These are phyloP conservation scores for Spea multiplicata DNA, from an alignment of 2,113 vertebrate species.

Conservation along the genomic window DNA sequence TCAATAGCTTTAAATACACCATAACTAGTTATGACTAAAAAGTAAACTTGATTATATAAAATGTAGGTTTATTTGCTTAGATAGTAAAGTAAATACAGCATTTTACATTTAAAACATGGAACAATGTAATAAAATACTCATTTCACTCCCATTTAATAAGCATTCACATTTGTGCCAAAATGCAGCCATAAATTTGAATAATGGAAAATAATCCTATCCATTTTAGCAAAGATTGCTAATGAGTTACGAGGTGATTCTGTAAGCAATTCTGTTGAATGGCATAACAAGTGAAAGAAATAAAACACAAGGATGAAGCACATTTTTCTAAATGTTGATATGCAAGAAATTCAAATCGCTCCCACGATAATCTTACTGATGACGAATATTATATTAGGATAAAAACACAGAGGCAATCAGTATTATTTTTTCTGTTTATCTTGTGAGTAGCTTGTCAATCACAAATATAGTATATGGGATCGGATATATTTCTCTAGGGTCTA, in stretches of 20 bases:
- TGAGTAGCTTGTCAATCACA: constrained; percentile 7
- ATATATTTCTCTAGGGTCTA: constrained; percentile 10
- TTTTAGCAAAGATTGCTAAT: constrained; percentile 25
- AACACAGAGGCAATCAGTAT: neutral
- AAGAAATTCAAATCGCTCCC: constrained; percentile 29
- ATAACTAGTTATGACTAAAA: no score
- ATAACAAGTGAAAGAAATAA: constrained; percentile 22
- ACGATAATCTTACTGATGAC: constrained; percentile 34
- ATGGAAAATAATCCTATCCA: constrained; percentile 19
- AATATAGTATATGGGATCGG: constrained; percentile 22
- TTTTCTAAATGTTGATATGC: constrained; percentile 14
- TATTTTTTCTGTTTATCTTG: constrained; percentile 3
- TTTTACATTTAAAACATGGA: no score
- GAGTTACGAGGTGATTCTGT: constrained; percentile 32
- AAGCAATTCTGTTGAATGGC: constrained; percentile 34
- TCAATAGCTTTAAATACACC: no score
- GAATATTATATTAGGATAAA: constrained; percentile 35
- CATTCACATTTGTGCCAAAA: constrained; percentile 14
- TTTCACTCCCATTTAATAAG: constrained; percentile 20
- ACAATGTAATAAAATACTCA: constrained; percentile 2
- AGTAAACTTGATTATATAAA: no score
- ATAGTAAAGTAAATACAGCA: no score
- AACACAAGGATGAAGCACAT: constrained; percentile 18
- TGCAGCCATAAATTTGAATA: constrained; percentile 19
- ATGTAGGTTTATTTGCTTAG: no score